phyloP scores from a whole-genome alignment of 2,797 vertebrate genomes.

The Phalloptychus januarius region DNA sequence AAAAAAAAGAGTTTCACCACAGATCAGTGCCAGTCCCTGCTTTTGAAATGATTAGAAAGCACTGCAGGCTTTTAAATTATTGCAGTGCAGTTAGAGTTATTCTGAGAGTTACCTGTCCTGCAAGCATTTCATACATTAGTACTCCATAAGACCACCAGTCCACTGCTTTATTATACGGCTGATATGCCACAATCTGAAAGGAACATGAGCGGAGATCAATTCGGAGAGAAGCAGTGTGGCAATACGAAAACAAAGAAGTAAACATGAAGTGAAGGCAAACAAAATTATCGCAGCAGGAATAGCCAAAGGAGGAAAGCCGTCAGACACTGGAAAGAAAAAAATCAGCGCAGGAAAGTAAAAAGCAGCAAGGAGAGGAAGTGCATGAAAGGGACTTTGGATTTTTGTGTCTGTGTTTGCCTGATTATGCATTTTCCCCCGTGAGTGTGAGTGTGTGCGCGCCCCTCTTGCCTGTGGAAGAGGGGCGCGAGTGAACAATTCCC shows the following conservation, averaged over 20 bases:
- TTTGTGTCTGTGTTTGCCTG: slow-evolving; percentile 16
- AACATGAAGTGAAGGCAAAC: slow-evolving; percentile 19
- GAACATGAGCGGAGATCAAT: slow-evolving; percentile 39
- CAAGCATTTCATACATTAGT: slow-evolving; percentile 91
- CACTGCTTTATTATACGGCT: slow-evolving; percentile 89
- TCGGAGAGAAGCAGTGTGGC: slow-evolving; percentile 22
- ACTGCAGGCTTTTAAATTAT: slow-evolving; percentile 23
- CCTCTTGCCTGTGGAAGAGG: neutral
- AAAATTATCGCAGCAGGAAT: slow-evolving; percentile 11
- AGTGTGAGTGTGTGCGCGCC: neutral
- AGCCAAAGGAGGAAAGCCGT: slow-evolving; percentile 29
- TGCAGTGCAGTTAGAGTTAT: slow-evolving; percentile 26
- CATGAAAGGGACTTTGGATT: slow-evolving; percentile 46
- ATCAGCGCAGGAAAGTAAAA: neutral
- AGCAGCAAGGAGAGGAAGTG: slow-evolving; percentile 35
- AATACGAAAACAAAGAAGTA: slow-evolving; percentile 31
- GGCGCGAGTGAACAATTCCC: slow-evolving; percentile 57
- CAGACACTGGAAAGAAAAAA: slow-evolving; percentile 19
- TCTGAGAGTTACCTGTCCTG: slow-evolving; percentile 85
- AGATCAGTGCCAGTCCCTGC: neutral
- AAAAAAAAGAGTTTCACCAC: slow-evolving; percentile 2
- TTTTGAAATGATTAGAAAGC: slow-evolving; percentile 52
- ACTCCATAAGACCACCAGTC: slow-evolving; percentile 96
- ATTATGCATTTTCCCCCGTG: neutral
- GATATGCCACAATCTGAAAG: slow-evolving; percentile 90